Conservation (phyloP, 1,140 invertebrate species). For the Zaprionus davidi region DNA sequence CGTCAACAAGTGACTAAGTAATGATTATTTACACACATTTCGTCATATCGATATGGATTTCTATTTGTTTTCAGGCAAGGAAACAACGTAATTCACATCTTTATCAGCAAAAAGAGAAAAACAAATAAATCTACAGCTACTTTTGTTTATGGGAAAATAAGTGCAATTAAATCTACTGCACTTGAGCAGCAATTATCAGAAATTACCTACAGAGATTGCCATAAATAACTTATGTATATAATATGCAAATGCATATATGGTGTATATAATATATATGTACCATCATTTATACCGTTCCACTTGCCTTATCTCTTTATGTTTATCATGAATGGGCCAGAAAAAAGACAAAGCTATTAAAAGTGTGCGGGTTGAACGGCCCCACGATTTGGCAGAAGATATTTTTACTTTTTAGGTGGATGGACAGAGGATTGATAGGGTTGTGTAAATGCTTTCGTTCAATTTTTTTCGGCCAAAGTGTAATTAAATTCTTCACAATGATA, state of each 20-base stretch:
- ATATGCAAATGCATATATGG: background rate
- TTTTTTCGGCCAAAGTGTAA: background rate
- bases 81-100: conserved; percentile 9
- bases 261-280: background rate
- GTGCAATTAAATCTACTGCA: conserved; percentile 16
- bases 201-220: conserved; percentile 1
- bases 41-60: background rate
- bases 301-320: background rate
- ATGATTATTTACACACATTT: conserved; percentile 13
- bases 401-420: background rate
- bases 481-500: background rate
- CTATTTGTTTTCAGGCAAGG: conserved; percentile 8
- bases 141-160: conserved; percentile 22
- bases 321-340: background rate
- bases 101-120: conserved; percentile 21
- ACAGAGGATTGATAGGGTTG: background rate
- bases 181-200: conserved; percentile 12
- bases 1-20: conserved; percentile 41
- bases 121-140: conserved; percentile 8
- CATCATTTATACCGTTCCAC: background rate
- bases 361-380: background rate
- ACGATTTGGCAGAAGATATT: background rate
- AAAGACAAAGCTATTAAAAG: background rate
- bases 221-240: background rate
- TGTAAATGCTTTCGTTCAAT: background rate